phyloP scores from a whole-genome alignment of 2,888 invertebrate species.

The Tanypteryx hageni region DNA sequence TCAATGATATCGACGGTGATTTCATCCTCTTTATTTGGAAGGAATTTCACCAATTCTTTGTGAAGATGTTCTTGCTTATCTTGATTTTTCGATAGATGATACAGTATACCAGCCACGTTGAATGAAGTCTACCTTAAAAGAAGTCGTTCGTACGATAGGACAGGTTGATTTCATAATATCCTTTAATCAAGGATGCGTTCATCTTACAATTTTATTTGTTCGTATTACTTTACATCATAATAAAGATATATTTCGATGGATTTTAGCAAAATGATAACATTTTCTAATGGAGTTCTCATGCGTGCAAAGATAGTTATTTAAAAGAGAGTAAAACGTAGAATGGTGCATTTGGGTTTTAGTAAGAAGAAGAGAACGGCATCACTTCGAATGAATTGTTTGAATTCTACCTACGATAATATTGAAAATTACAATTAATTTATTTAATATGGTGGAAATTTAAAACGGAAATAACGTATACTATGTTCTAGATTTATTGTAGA shows the following conservation, averaged over 20 bases:
- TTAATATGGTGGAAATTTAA: too few species aligned
- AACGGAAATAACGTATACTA: too few species aligned
- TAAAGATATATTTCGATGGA: too few species aligned
- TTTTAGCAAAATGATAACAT: background rate
- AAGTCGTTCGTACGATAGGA: conserved; percentile 40
- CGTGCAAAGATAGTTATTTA: background rate
- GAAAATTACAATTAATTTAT: too few species aligned
- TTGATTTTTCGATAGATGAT: conserved; percentile 86
- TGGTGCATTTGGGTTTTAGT: background rate
- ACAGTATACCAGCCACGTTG: conserved; percentile 91
- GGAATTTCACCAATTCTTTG: conserved; percentile 83
- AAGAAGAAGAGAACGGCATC: background rate
- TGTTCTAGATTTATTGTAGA: too few species aligned
- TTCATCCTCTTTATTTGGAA: conserved; percentile 83
- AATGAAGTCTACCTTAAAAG: conserved; percentile 84
- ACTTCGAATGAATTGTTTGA: too few species aligned
- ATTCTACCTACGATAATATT: too few species aligned
- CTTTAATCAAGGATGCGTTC: background rate
- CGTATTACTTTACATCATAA: too few species aligned
- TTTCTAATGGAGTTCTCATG: background rate
- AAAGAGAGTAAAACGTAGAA: background rate
- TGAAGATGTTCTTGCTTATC: conserved; percentile 88
- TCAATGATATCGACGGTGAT: conserved; percentile 84
- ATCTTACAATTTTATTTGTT: too few species aligned
- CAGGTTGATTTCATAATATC: background rate